phyloP scores from a whole-genome alignment of 1,140 invertebrate species.

The Bombus impatiens region DNA sequence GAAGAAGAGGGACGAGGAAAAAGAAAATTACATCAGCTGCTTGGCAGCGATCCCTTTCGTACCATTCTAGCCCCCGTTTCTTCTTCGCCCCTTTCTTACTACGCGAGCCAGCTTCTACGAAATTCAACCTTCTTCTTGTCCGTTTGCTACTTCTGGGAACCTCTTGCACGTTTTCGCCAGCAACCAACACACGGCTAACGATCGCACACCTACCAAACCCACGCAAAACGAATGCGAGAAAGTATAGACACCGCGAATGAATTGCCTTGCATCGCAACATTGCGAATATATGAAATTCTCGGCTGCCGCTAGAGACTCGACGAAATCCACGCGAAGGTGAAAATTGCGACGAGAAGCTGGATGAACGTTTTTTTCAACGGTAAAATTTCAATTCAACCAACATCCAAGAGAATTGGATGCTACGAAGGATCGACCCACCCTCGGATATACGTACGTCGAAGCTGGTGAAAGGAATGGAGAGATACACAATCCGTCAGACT shows the following conservation, averaged over 20 bases:
- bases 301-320: neutral
- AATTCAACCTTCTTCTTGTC: conserved; percentile 27
- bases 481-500: too few species aligned
- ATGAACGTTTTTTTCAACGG: neutral
- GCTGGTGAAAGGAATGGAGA: too few species aligned
- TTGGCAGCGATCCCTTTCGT: conserved; percentile 10
- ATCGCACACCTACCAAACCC: conserved; percentile 12
- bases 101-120: conserved; percentile 24
- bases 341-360: neutral
- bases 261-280: neutral
- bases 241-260: conserved; percentile 4
- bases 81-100: neutral
- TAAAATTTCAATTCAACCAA: neutral
- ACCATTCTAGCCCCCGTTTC: neutral
- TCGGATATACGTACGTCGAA: too few species aligned
- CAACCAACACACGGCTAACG: conserved; percentile 8
- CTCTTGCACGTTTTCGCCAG: neutral
- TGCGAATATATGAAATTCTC: conserved; percentile 30
- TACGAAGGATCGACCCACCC: neutral
- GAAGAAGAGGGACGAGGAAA: conserved; percentile 7
- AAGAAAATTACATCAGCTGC: conserved; percentile 47
- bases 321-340: neutral
- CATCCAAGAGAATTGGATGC: neutral
- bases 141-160: conserved; percentile 35
- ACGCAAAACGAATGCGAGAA: conserved; percentile 34